These are phyloP conservation scores for Amblyopsis hoosieri DNA, from an alignment of 2,797 vertebrate species.

Conservation along the genomic window DNA sequence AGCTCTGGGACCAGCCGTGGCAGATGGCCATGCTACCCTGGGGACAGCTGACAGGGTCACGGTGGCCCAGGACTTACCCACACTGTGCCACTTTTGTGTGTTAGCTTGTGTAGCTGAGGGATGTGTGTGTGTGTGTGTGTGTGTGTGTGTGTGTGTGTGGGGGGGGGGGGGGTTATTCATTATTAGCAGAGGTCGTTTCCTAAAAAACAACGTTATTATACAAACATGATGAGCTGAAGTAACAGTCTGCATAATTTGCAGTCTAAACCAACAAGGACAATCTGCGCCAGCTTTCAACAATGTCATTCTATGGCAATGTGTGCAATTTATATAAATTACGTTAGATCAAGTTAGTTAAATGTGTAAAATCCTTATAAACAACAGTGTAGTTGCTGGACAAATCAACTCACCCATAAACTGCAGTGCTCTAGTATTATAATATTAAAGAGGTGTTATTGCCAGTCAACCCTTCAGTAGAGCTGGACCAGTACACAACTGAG, in stretches of 20 bases:
- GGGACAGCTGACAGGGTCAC: slow-evolving; percentile 41
- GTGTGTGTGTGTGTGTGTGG: slow-evolving; percentile 7
- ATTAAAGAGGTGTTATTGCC: slow-evolving; percentile 50
- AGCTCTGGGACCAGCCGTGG: slow-evolving; percentile 60
- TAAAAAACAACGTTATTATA: too few relatives aligned
- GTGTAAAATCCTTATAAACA: too few relatives aligned
- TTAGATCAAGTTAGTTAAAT: too few relatives aligned
- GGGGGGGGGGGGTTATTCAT: background rate
- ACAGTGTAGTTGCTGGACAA: too few relatives aligned
- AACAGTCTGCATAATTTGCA: too few relatives aligned
- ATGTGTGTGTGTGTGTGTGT: slow-evolving; percentile 4
- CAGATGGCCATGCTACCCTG: slow-evolving; percentile 66
- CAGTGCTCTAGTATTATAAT: slow-evolving; percentile 45
- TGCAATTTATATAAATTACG: too few relatives aligned
- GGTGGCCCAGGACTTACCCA: slow-evolving; percentile 33
- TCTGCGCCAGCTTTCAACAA: too few relatives aligned
- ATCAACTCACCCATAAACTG: slow-evolving; percentile 11
- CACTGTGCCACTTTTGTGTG: slow-evolving; percentile 27
- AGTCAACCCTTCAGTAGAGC: slow-evolving; percentile 48
- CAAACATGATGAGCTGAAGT: too few relatives aligned
- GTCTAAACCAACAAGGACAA: too few relatives aligned
- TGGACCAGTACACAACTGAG: slow-evolving; percentile 46
- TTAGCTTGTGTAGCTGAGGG: slow-evolving; percentile 2
- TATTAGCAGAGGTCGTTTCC: too few relatives aligned
- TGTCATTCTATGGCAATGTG: too few relatives aligned